phyloP scores from a whole-genome alignment of 2,888 invertebrate species.

The Pyrrhia umbra region DNA sequence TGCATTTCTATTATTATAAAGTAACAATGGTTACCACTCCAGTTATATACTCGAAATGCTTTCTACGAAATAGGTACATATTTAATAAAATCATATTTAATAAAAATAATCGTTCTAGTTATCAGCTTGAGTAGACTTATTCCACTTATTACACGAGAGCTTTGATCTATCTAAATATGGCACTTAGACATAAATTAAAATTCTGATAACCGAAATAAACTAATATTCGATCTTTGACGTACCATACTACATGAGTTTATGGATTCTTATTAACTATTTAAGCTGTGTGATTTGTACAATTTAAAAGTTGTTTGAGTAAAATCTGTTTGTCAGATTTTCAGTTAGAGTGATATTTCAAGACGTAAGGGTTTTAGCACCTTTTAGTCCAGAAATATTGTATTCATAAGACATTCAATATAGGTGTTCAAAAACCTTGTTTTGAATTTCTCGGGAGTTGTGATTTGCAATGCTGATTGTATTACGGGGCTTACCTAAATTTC shows the following conservation, averaged over 20 bases:
- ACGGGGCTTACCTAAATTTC: slow-evolving; percentile 36
- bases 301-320: no score
- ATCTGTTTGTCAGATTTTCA: background rate
- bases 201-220: no score
- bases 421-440: slow-evolving; percentile 18
- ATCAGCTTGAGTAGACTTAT: slow-evolving; percentile 12
- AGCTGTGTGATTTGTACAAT: no score
- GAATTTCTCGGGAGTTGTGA: slow-evolving; percentile 42
- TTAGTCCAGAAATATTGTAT: slow-evolving; percentile 2
- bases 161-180: no score
- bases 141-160: no score
- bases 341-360: background rate
- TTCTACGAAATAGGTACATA: slow-evolving; percentile 31
- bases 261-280: no score
- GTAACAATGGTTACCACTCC: slow-evolving; percentile 13
- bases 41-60: no score
- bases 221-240: no score
- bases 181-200: no score
- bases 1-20: slow-evolving; percentile 40
- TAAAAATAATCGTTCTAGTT: slow-evolving; percentile 8
- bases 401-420: slow-evolving; percentile 7
- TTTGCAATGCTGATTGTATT: slow-evolving; percentile 49
- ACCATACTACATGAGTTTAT: no score
- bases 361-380: background rate
- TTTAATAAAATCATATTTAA: slow-evolving; percentile 16